Evolutionary conservation across 1,140 invertebrate genomes (phyloP), one percentile per base, ranked within the genome.

Genomic region (Calycopis cecrops): DNA sequence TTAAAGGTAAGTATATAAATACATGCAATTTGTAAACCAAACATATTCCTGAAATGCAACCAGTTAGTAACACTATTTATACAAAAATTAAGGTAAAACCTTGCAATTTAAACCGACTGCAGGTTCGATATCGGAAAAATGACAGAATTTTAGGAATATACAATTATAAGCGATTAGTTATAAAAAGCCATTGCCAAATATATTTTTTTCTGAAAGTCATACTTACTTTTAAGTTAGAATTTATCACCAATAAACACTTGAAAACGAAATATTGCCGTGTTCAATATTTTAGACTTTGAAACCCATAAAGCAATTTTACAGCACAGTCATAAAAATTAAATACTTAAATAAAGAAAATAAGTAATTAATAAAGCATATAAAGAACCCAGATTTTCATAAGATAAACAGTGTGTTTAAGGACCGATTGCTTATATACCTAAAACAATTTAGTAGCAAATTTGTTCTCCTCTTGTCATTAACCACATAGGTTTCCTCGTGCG

Each of bases 261-360:
- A 52, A 52, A 35, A 35, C 55, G 53, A 55, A 42, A 50, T 9
- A n/a, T 21, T 28, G 40, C 16, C 8, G 4, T 44, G 12, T 44
- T 4, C 1, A 9, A 37, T 44, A 44, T 44, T 44, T 44, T 3
- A 37, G 17, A 17, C 59, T 49, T n/a, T 52, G 18, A 52, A 11
- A 60, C 59, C 59, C 59, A 44, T 52, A 48, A 60, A 60, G 59
- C 59, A 35, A 14, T 44, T n/a, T 44, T 56, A 56, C 33, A 40
- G 37, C 52, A 52, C 17, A 55, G 8, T 52, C 51, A 18, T 48
- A 53, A 38, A 35, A 57, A 12, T 9, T 12, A 52, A 10, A 34
- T 28, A 9, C 21, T 40, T 18, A 38, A 17, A 10, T 33, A 40
- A 11, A 9, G 9, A 1, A 7, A 16, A 40, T 12, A 40, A n/a